Conservation (phyloP, 2,113 vertebrate species). For the Nesogale talazaci region DNA sequence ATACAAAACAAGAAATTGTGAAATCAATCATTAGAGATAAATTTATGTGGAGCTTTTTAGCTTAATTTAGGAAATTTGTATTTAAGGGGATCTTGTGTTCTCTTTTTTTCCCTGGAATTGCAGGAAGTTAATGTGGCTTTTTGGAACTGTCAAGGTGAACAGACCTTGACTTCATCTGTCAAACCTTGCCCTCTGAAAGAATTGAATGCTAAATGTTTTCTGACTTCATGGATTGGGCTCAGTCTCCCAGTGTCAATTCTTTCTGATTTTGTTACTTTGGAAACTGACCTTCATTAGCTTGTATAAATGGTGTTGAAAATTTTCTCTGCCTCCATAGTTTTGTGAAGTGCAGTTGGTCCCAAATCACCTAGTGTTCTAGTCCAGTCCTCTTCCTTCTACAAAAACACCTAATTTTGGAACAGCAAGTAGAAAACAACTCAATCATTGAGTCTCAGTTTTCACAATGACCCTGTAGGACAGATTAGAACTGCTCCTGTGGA, state of each 20-base stretch:
- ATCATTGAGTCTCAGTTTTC: too few relatives aligned
- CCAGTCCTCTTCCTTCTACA: not conserved
- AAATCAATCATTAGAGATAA: constrained; percentile 40
- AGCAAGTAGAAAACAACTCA: not conserved
- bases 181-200: not conserved
- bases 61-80: constrained; percentile 12
- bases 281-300: not conserved
- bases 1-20: constrained; percentile 25
- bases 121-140: not conserved
- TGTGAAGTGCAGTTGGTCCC: constrained; percentile 5
- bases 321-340: not conserved
- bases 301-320: not conserved
- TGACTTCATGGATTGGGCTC: not conserved
- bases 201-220: not conserved
- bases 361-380: not conserved
- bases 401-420: not conserved
- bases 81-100: not conserved
- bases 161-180: constrained; percentile 32
- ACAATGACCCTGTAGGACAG: too few relatives aligned
- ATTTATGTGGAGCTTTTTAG: constrained; percentile 3
- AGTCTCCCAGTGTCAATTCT: not conserved
- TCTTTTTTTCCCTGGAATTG: constrained; percentile 34
- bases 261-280: not conserved
- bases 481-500: too few relatives aligned
- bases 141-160: not conserved